phyloP scores from a whole-genome alignment of 2,888 invertebrate species.

The Heliconius charithonia region DNA sequence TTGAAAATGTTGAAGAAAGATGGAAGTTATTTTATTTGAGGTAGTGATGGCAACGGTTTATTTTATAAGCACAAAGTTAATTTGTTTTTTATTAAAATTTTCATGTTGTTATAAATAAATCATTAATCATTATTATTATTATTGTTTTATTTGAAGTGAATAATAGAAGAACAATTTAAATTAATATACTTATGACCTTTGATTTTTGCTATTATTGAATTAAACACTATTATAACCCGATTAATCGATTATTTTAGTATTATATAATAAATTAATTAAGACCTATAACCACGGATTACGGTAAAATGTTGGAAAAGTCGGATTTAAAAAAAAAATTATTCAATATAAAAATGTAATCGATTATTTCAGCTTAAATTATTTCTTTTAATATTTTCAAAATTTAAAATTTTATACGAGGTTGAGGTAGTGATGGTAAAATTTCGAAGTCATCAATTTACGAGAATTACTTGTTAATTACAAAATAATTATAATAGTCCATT shows the following conservation, averaged over 20 bases:
- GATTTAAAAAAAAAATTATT: not conserved
- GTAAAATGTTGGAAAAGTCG: not conserved
- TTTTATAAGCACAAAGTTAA: not conserved
- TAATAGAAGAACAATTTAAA: not conserved
- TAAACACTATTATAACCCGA: not conserved
- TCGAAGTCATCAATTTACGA: not conserved
- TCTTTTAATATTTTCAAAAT: not conserved
- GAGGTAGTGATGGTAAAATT: conserved; percentile 21
- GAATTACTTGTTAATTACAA: not conserved
- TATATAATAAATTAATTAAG: not conserved
- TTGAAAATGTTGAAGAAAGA: not conserved
- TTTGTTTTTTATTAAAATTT: not conserved
- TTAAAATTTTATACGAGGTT: conserved; percentile 10
- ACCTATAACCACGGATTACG: not conserved
- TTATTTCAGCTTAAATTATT: not conserved
- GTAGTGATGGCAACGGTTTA: conserved; percentile 9
- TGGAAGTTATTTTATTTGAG: conserved; percentile 13
- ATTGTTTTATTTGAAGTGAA: too few species aligned
- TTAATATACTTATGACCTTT: not conserved
- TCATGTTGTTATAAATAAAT: not conserved
- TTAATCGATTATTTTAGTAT: not conserved
- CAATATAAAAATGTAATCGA: not conserved
- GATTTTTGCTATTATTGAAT: not conserved
- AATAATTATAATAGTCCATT: not conserved
- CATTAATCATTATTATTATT: not conserved